Percentiles rank a stretch among this genome's conserved stretches.
These are phyloP conservation scores for Agelas oroides DNA, from an alignment of 37 sponge, comb jelly and placozoan genomes.

Conservation along the genomic window DNA sequence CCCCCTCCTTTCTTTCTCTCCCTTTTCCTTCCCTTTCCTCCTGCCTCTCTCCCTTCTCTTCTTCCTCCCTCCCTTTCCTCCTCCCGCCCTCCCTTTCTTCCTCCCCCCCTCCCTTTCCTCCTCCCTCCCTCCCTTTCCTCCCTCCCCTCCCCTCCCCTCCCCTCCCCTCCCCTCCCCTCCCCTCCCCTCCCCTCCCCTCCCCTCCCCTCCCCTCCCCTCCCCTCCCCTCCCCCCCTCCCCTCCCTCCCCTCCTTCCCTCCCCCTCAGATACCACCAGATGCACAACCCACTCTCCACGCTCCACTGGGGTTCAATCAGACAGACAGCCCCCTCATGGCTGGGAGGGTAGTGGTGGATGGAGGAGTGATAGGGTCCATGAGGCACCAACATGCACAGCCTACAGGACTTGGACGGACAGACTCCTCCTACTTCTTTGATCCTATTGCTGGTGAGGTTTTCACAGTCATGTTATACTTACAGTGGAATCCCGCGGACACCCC, in stretches of 20 bases:
- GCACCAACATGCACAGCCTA: background rate
- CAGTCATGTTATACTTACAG: too few species aligned
- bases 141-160: background rate
- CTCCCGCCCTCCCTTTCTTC: background rate
- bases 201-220: background rate
- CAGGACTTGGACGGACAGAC: too few species aligned
- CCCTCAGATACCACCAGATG: too few species aligned
- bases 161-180: background rate
- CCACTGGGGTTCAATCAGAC: too few species aligned
- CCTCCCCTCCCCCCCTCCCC: background rate
- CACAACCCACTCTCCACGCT: too few species aligned
- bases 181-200: background rate
- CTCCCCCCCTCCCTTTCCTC: slow-evolving; percentile 5
- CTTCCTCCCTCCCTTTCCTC: background rate
- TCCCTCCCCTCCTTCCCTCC: background rate
- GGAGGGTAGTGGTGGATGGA: too few species aligned
- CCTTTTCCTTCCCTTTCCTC: background rate
- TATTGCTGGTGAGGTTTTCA: background rate
- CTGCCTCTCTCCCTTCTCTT: background rate
- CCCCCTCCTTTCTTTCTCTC: background rate
- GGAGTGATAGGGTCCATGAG: too few species aligned
- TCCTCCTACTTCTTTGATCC: background rate
- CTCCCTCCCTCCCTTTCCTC: background rate
- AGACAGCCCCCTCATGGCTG: too few species aligned
- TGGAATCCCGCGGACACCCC: too few species aligned